phyloP scores from a whole-genome alignment of 2,888 invertebrate genomes.

The Lycocerus yunnanus region DNA sequence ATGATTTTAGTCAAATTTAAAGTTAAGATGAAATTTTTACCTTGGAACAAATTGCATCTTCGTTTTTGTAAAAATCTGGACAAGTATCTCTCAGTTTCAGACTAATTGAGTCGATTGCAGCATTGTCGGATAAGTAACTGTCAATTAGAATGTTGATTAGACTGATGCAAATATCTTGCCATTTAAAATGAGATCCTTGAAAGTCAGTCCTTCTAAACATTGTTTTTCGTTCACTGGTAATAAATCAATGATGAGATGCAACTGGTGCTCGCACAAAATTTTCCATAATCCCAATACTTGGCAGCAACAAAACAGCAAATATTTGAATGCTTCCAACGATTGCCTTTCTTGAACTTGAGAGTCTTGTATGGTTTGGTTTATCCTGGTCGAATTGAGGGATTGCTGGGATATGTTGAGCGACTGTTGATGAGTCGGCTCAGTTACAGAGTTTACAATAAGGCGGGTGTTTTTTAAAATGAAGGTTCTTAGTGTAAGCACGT shows the following conservation, averaged over 20 bases:
- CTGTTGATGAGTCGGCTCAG: constrained; percentile 3
- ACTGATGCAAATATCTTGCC: constrained; percentile 75
- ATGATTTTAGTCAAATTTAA: neutral
- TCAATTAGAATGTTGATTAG: constrained; percentile 86
- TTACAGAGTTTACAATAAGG: constrained; percentile 40
- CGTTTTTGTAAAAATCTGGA: constrained; percentile 89
- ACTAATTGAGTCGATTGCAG: constrained; percentile 91
- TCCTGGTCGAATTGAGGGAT: constrained; percentile 36
- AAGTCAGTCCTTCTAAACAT: constrained; percentile 66
- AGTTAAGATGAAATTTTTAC: constrained; percentile 57
- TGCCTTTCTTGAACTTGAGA: constrained; percentile 71
- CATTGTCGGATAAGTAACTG: constrained; percentile 92
- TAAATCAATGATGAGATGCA: constrained; percentile 76
- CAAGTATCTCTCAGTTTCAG: constrained; percentile 85
- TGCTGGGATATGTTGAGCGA: constrained; percentile 34
- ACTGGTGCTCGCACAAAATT: constrained; percentile 89
- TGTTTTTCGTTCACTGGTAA: constrained; percentile 70
- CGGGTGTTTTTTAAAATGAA: constrained; percentile 76
- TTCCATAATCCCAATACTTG: constrained; percentile 94
- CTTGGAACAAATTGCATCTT: constrained; percentile 96
- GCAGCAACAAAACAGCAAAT: constrained; percentile 69
- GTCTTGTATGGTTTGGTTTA: constrained; percentile 50
- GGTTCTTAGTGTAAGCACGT: constrained; percentile 72
- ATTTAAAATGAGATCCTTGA: constrained; percentile 76
- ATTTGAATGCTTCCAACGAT: constrained; percentile 76